These are phyloP conservation scores for Cryptotis parvus DNA, from an alignment of 2,113 vertebrate species.

Conservation along the genomic window DNA sequence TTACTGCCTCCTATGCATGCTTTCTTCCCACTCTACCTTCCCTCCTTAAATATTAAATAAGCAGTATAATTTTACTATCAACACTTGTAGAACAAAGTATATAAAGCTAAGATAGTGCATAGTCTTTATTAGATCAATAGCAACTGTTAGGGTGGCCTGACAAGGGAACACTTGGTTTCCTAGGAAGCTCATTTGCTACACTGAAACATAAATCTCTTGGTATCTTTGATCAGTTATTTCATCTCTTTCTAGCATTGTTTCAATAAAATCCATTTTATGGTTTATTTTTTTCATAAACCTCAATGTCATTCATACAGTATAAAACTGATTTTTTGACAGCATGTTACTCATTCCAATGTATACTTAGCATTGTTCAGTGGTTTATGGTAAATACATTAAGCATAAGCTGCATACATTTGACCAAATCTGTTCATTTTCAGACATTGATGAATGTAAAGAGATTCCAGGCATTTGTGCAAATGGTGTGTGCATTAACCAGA, in stretches of 20 bases:
- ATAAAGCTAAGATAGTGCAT: not conserved
- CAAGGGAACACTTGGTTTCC: not conserved
- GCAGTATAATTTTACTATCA: slow-evolving; percentile 4
- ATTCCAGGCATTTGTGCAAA: slow-evolving; percentile 93
- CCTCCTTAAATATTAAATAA: slow-evolving; percentile 1
- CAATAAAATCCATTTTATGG: slow-evolving; percentile 11
- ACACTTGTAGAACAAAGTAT: not conserved
- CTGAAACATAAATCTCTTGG: not conserved
- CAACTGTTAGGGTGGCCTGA: not conserved
- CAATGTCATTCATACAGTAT: not conserved
- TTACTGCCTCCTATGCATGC: not conserved
- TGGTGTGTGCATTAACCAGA: slow-evolving; percentile 93
- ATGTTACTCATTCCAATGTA: not conserved
- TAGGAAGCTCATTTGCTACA: not conserved
- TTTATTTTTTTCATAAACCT: not conserved
- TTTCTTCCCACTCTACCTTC: slow-evolving; percentile 32
- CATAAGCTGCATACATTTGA: slow-evolving; percentile 38
- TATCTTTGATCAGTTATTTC: not conserved
- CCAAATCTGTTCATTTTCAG: slow-evolving; percentile 84
- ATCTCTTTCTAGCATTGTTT: not conserved
- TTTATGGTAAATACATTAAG: not conserved
- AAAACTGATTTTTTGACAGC: not conserved
- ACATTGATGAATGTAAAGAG: slow-evolving; percentile 93
- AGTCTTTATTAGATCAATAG: not conserved
- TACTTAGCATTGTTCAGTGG: not conserved